Evolutionary conservation across 2,888 invertebrate genomes (phyloP).

Genomic region (Daptonema setosum): DNA sequence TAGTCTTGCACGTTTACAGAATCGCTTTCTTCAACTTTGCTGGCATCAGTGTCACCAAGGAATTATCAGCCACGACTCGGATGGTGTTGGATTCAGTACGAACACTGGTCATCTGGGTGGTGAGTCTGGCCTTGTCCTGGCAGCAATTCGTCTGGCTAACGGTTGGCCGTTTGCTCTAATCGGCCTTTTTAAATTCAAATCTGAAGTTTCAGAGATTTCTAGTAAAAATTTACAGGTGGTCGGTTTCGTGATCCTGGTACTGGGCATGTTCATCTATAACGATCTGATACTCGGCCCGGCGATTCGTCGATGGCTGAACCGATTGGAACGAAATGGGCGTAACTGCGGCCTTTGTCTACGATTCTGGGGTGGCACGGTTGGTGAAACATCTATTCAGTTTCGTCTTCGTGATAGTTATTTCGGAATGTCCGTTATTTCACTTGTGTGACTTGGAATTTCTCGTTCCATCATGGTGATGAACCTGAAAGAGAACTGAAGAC

Average conservation of each 20-base stretch:
- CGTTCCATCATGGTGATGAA: too few species aligned
- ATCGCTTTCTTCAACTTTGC: conserved; percentile 83
- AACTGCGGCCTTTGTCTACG: too few species aligned
- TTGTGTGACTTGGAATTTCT: too few species aligned
- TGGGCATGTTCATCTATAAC: conserved; percentile 58
- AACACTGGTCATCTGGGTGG: conserved; percentile 68
- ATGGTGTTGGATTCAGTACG: conserved; percentile 72
- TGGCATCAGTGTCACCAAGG: conserved; percentile 73
- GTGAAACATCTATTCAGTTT: too few species aligned
- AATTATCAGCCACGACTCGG: conserved; percentile 68
- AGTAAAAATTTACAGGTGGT: conserved; percentile 27
- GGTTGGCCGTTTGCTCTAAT: conserved; percentile 3
- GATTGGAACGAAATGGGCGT: too few species aligned
- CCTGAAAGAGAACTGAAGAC: too few species aligned
- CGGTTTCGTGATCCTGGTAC: conserved; percentile 51
- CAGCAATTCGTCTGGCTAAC: conserved; percentile 41
- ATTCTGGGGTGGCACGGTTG: too few species aligned
- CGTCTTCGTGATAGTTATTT: too few species aligned
- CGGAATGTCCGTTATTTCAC: too few species aligned
- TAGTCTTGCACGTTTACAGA: conserved; percentile 37
- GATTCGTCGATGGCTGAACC: neutral
- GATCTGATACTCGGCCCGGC: conserved; percentile 24
- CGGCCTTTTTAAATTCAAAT: conserved; percentile 1
- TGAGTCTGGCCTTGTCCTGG: conserved; percentile 51
- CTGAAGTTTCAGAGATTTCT: neutral